Percentiles rank a stretch among this genome's conserved stretches.
Conservation (phyloP, 2,113 vertebrate genomes). For the Lasiurus borealis region DNA sequence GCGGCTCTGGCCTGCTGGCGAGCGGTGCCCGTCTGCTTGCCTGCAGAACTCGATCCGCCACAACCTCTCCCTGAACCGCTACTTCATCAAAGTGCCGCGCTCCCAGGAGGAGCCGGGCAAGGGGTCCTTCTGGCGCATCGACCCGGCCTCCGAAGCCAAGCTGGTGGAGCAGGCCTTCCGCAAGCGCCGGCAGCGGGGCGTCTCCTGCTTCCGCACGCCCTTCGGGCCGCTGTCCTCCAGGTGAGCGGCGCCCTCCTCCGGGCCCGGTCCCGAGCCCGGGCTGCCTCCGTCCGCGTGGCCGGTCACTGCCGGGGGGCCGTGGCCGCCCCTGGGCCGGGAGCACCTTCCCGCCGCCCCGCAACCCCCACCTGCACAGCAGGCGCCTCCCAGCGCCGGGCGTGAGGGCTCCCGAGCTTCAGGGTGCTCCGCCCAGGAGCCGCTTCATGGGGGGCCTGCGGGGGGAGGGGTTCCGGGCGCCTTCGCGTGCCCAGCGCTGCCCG, state of each 20-base stretch:
- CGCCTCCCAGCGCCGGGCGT: neutral
- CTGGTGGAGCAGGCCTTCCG: constrained; percentile 98
- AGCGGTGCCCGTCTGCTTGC: constrained; percentile 62
- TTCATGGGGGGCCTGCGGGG: no score
- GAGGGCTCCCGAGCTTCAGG: neutral
- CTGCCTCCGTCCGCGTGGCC: no score
- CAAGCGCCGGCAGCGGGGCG: constrained; percentile 96
- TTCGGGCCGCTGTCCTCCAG: constrained; percentile 98
- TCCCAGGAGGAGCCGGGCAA: constrained; percentile 99
- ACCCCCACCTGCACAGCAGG: neutral
- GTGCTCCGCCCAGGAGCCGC: neutral
- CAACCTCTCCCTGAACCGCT: constrained; percentile 99
- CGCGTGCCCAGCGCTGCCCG: neutral
- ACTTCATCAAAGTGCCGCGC: constrained; percentile 99
- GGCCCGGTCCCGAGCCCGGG: no score
- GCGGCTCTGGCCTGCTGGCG: neutral
- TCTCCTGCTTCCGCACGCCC: constrained; percentile 98
- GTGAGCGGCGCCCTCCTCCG: constrained; percentile 83
- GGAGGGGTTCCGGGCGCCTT: neutral
- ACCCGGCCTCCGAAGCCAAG: constrained; percentile 96
- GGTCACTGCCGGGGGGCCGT: no score
- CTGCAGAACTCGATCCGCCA: constrained; percentile 99
- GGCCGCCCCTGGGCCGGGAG: no score
- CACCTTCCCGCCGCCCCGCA: neutral
- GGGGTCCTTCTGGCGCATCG: constrained; percentile 98